phyloP scores from a whole-genome alignment of 2,888 invertebrate species.

The Nineta flava region DNA sequence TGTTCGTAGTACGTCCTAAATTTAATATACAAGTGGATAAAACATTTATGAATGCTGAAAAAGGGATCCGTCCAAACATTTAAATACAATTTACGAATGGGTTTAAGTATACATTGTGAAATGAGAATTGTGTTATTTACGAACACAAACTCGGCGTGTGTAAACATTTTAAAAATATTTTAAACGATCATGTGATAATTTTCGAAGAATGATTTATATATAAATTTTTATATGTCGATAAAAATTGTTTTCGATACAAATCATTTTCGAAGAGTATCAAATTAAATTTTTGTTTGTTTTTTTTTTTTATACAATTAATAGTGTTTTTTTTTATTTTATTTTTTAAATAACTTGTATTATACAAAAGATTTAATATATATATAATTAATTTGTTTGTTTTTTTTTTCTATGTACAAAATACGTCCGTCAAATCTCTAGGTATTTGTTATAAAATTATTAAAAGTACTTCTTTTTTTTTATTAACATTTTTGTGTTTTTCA shows the following conservation, averaged over 20 bases:
- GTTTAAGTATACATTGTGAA: too few species aligned
- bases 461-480: not conserved
- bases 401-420: not conserved
- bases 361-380: not conserved
- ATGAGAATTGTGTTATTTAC: too few species aligned
- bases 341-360: not conserved
- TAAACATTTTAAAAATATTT: not conserved
- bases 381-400: not conserved
- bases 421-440: not conserved
- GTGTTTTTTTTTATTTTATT: not conserved
- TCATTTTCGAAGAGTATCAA: not conserved
- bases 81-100: too few species aligned
- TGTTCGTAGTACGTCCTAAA: too few species aligned
- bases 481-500: not conserved
- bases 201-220: not conserved
- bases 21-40: too few species aligned
- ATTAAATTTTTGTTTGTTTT: not conserved
- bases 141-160: not conserved
- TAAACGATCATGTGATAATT: not conserved
- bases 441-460: not conserved
- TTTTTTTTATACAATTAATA: not conserved
- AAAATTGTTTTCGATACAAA: too few species aligned
- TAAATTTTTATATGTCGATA: not conserved
- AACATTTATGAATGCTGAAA: too few species aligned
- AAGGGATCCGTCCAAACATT: too few species aligned